These are phyloP conservation scores for Echinops telfairi DNA, from an alignment of 2,113 vertebrate genomes.

Conservation along the genomic window DNA sequence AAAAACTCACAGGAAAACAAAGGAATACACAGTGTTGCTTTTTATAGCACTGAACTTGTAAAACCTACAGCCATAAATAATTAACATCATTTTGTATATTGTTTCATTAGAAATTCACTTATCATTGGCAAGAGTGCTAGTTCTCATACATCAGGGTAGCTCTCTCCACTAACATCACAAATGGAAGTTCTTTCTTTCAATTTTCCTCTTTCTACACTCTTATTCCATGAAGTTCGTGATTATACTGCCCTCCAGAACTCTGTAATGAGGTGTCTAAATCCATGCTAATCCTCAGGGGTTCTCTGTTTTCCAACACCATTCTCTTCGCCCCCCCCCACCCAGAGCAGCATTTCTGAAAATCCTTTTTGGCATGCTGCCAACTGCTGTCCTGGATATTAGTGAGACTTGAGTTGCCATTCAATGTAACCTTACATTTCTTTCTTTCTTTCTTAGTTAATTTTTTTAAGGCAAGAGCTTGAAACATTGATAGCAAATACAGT, in stretches of 20 bases:
- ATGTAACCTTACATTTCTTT: background rate
- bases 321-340: background rate
- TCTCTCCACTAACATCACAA: background rate
- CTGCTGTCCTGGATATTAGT: conserved; percentile 46
- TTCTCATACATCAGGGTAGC: background rate
- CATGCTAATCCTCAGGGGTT: conserved; percentile 62
- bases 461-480: background rate
- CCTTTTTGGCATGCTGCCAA: conserved; percentile 77
- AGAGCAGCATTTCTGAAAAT: conserved; percentile 70
- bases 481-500: conserved; percentile 32
- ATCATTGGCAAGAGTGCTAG: background rate
- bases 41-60: background rate
- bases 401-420: conserved; percentile 69
- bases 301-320: background rate
- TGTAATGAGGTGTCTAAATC: conserved; percentile 70
- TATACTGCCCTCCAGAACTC: background rate
- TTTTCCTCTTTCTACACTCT: background rate
- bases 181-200: background rate
- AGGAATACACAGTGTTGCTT: background rate
- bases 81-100: background rate
- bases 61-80: background rate
- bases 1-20: background rate
- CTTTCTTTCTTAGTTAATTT: conserved; percentile 2
- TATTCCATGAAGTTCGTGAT: background rate
- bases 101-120: background rate